Evolutionary conservation across 2,113 vertebrate species (phyloP).

Genomic region (Misgurnus mizolepis): DNA sequence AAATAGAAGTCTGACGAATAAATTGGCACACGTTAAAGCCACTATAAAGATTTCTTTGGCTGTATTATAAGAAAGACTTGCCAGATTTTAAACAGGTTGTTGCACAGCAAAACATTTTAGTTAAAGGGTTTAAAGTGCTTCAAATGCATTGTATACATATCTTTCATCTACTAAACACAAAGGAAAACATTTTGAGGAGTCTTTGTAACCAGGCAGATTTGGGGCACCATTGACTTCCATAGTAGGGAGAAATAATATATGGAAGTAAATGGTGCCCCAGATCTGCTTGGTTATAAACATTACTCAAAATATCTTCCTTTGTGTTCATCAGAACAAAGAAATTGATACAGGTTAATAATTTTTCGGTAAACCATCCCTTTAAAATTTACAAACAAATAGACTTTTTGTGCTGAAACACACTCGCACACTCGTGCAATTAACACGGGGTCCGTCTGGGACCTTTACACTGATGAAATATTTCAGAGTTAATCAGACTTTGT

Average conservation of each 20-base stretch:
- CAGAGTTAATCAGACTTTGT: constrained; percentile 96
- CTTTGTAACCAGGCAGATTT: too few species aligned
- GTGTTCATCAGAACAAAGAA: too few species aligned
- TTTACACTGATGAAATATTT: constrained; percentile 87
- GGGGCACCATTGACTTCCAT: too few species aligned
- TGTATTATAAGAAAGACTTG: constrained; percentile 9
- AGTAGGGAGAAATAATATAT: too few species aligned
- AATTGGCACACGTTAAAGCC: constrained; percentile 7
- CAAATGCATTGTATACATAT: too few species aligned
- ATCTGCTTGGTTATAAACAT: too few species aligned
- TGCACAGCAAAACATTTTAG: not conserved
- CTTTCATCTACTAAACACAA: too few species aligned
- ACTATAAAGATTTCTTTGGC: not conserved
- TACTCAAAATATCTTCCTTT: too few species aligned
- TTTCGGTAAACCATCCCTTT: too few species aligned
- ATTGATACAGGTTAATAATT: too few species aligned
- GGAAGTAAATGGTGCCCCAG: too few species aligned
- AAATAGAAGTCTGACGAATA: constrained; percentile 8
- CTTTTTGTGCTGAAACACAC: constrained; percentile 9
- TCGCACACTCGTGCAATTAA: constrained; percentile 80
- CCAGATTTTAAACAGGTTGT: constrained; percentile 18
- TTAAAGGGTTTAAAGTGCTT: not conserved
- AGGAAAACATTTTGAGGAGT: too few species aligned
- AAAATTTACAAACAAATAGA: not conserved
- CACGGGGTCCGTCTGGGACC: constrained; percentile 82